phyloP scores from a whole-genome alignment of 1,140 invertebrate genomes.

The Wiebesia pumilae region DNA sequence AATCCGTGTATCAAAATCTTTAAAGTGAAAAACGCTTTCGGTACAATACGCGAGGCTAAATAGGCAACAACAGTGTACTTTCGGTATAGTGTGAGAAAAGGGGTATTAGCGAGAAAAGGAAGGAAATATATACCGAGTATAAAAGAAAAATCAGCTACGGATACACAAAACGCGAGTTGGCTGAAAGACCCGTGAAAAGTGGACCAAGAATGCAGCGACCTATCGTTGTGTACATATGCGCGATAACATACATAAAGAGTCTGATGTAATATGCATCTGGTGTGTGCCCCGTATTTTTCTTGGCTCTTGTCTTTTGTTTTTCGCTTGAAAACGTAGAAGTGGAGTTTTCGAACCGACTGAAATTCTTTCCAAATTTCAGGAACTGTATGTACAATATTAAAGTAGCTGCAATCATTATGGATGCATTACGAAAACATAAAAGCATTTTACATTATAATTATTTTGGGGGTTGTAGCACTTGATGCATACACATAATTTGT shows the following conservation, averaged over 20 bases:
- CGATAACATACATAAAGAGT: neutral
- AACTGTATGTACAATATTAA: neutral
- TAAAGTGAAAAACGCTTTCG: neutral
- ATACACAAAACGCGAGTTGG: neutral
- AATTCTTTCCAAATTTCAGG: neutral
- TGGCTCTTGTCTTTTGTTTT: neutral
- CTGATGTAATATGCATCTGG: conserved; percentile 43
- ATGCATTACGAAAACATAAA: neutral
- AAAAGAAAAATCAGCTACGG: neutral
- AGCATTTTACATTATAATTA: neutral
- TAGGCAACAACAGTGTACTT: neutral
- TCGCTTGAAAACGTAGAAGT: neutral
- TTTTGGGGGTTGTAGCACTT: neutral
- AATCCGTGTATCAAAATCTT: conserved; percentile 18
- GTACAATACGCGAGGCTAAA: neutral
- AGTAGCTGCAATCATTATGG: neutral
- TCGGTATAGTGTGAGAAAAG: neutral
- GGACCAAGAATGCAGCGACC: neutral
- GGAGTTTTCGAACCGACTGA: neutral
- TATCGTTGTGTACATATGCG: neutral
- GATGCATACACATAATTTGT: no score
- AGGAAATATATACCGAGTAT: neutral
- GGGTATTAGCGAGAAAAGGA: neutral
- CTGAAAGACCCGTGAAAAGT: conserved; percentile 31
- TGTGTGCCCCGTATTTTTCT: conserved; percentile 4